These are phyloP conservation scores for Patiria pectinifera DNA, from an alignment of 53 echinoderm and acorn worm species.

Conservation along the genomic window DNA sequence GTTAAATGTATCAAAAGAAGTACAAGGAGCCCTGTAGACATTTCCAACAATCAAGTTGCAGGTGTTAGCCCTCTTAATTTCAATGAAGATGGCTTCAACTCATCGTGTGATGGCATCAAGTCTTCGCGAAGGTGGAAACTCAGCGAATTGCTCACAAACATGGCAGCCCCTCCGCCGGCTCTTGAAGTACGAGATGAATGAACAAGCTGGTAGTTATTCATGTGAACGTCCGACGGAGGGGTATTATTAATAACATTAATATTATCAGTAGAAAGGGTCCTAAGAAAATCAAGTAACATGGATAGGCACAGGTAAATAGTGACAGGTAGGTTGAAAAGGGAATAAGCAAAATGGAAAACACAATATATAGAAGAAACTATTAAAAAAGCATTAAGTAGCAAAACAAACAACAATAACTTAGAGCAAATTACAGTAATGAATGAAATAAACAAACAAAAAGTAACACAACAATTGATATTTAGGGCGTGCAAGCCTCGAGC, in stretches of 20 bases:
- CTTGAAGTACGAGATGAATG: conserved; percentile 14
- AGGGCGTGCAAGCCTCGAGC: too few species aligned
- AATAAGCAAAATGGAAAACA: too few species aligned
- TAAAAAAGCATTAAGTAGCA: too few species aligned
- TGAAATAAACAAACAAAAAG: too few species aligned
- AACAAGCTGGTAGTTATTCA: conserved; percentile 9
- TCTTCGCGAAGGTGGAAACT: neutral
- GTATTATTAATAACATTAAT: neutral
- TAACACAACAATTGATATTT: too few species aligned
- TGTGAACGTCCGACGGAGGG: neutral
- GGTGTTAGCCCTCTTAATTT: neutral
- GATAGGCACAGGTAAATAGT: too few species aligned
- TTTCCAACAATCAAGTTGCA: conserved; percentile 23
- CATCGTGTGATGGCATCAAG: neutral
- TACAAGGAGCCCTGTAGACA: conserved; percentile 50
- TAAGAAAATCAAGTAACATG: too few species aligned
- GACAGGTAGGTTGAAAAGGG: too few species aligned
- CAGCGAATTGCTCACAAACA: neutral
- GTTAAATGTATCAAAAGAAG: conserved; percentile 1
- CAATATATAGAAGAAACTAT: too few species aligned
- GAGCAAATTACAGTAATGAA: too few species aligned
- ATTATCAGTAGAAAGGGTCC: too few species aligned
- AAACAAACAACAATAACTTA: too few species aligned
- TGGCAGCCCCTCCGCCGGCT: conserved; percentile 18
- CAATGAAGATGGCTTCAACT: conserved; percentile 13